Base-by-base conservation (phyloP, 2,797 vertebrate genomes). In the Rhynchotus rufescens region DNA sequence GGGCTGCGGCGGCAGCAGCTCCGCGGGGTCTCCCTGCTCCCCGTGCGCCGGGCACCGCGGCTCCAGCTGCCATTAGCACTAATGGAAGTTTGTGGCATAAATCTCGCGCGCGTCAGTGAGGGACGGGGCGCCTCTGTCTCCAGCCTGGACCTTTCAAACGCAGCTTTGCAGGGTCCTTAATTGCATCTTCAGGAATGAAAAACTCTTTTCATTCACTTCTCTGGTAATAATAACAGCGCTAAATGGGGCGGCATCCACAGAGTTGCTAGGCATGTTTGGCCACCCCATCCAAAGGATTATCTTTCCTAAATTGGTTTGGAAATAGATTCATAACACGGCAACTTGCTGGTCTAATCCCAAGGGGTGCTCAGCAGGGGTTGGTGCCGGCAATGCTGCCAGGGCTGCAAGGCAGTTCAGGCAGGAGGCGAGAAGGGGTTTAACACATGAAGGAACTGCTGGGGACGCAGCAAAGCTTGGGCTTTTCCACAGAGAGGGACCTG, bases 221-320 rank as follows among this genome's bases (percentile, higher is more conserved):
- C 85, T 54, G 1, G 60, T 82, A 92, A 85, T 91, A 61, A 93
- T 89, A 64, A 23, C 1, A 56, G 80, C 0, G 32, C 84, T 81
- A 49, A 32, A 3, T 14, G 80, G 78, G 1, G 1, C 13, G 73
- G 69, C 57, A 47, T 22, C 69, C 57, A 3, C 51, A 8, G 84
- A 83, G 88, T 79, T 90, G 93, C 92, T 67, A 94, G 57, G 80
- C 47, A 0, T 81, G 92, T 95, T 94, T 95, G 84, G 67, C 87
- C 71, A 81, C 6, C 47, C 13, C 22, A 7, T 49, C 47, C 23
- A 23, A 80, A 74, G 56, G 32, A 71, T 76, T 86, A 67, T 91
- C 92, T 94, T 95, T 96, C 90, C 90, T 95, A 95, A 90, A 95
- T 77, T 92, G 42, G 25, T 65, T 61, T 84, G 76, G 76, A 90